Evolutionary conservation across 2,888 invertebrate genomes (phyloP), one percentile per base, ranked within the genome.

Genomic region (Euphydryas editha): DNA sequence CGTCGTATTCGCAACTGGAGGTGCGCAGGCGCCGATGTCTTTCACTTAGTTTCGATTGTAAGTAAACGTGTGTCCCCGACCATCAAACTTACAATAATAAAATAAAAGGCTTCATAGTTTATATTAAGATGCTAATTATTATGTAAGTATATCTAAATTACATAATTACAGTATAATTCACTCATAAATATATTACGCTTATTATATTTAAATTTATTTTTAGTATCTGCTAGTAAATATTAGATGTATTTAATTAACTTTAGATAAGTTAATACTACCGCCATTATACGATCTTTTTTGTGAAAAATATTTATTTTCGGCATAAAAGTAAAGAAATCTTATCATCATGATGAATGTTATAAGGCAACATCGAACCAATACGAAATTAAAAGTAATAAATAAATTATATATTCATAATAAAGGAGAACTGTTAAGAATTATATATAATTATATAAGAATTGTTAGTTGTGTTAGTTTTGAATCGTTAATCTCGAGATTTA

Each of bases 1-100:
- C 83, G 82, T 76, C 83, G 85, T 78, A 76, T 82, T 82, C 78
- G 82, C 84, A 83, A 89, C 88, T 86, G 84, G 74, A 78, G 73
- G 72, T 75, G 76, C 78, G 81, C 81, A 75, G 75, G 78, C 84
- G 81, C 80, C 78, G 72, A 70, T 75, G 78, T 91, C 91, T 90
- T 90, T 91, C 91, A 88, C 91, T 87, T 84, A 77, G 65, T 70
- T 70, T 66, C 67, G 69, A 67, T 68, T 58, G 67, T 61, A 58
- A 36, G 44, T 55, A 71, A 62, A 62, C 58, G 59, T 62, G 67
- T 61, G 64, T 59, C 55, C 64, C 67, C 64, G 64, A 37, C 58
- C 47, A 62, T 62, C 55, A 47, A 56, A 59, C 51, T 55, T 5
- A 18, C 13, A 56, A 37, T 36, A 37, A 17, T 17, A 36, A 10